Conservation (phyloP, 1,140 invertebrate species). For the Hycleus phaleratus region DNA sequence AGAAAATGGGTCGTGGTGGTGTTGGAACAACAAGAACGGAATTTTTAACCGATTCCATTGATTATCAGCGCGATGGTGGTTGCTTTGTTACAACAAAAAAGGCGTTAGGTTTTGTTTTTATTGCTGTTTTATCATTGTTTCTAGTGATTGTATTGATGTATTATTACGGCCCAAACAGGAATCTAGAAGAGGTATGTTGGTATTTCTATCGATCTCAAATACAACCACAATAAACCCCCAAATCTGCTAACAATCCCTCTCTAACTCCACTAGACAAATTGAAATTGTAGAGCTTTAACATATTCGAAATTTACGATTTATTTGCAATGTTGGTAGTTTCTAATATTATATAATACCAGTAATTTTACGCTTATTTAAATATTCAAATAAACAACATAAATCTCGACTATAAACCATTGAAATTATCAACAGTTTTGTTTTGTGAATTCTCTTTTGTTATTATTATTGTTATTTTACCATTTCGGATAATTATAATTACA, state of each 20-base stretch:
- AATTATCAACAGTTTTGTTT: too few relatives aligned
- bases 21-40: constrained; percentile 26
- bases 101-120: constrained; percentile 29
- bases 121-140: constrained; percentile 27
- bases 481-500: too few relatives aligned
- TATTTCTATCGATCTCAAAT: neutral
- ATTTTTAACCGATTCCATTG: constrained; percentile 28
- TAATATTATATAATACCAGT: neutral
- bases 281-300: too few relatives aligned
- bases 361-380: neutral
- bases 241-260: too few relatives aligned
- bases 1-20: constrained; percentile 17
- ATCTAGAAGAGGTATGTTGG: constrained; percentile 25
- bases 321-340: neutral
- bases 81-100: constrained; percentile 37
- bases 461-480: too few relatives aligned
- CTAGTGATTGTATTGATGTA: constrained; percentile 31
- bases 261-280: too few relatives aligned
- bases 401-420: too few relatives aligned
- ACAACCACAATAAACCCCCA: too few relatives aligned
- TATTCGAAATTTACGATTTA: too few relatives aligned
- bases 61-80: constrained; percentile 29
- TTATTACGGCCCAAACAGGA: constrained; percentile 33
- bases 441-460: too few relatives aligned
- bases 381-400: too few relatives aligned